Evolutionary conservation across 1,140 invertebrate species (phyloP).

Genomic region (Dendroctonus ponderosae): DNA sequence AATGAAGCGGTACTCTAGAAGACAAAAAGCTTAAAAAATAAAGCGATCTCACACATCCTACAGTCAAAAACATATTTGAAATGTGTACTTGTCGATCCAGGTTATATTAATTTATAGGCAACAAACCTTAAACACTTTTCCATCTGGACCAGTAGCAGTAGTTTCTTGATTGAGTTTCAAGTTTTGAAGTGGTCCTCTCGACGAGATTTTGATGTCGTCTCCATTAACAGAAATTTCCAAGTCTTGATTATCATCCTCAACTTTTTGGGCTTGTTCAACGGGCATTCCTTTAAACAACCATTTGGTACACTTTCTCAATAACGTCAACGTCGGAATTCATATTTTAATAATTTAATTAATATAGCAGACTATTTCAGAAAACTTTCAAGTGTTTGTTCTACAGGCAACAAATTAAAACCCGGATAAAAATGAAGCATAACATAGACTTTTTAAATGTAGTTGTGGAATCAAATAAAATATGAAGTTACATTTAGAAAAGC

Average conservation of each 20-base stretch:
- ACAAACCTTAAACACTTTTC: constrained; percentile 9
- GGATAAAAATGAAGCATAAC: no score
- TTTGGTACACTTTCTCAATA: not conserved
- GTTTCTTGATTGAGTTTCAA: constrained; percentile 3
- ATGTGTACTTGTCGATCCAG: no score
- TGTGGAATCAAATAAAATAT: no score
- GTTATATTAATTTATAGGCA: no score
- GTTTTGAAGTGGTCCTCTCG: not conserved
- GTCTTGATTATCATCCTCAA: not conserved
- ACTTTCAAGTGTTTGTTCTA: not conserved
- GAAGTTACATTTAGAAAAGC: no score
- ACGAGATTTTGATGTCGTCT: not conserved
- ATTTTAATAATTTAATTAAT: not conserved
- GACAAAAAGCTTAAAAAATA: no score
- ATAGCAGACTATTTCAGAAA: not conserved
- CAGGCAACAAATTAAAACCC: no score
- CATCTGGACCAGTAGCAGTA: constrained; percentile 4
- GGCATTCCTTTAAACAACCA: constrained; percentile 11
- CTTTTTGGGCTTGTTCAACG: not conserved
- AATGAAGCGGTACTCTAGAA: not conserved
- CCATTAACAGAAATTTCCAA: constrained; percentile 12
- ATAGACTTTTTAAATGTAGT: no score
- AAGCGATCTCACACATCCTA: no score
- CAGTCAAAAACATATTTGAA: no score
- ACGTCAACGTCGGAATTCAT: not conserved